Evolutionary conservation across 2,888 invertebrate genomes (phyloP), one percentile per base, ranked within the genome.

Genomic region (Beris morrisii): DNA sequence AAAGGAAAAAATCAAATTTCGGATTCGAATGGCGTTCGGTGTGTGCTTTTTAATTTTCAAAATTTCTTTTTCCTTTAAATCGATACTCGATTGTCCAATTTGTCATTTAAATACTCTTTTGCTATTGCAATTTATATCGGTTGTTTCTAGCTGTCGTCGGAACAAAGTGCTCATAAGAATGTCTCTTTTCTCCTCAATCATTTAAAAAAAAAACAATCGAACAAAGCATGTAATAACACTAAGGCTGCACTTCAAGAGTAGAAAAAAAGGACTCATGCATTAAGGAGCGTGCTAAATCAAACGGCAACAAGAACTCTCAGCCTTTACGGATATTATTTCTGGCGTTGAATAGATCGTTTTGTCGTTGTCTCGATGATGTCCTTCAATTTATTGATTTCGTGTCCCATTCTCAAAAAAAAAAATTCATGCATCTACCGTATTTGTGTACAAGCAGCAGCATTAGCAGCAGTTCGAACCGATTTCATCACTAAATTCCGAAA

Each of bases 241-340:
- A 50, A 50, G 50, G 43, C 15, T 15, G 50, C 61, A 52, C 61
- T 61, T 61, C 38, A 9, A 38, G 38, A 38, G 38, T 7, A 22
- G 22, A 7, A 38, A 38, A 7, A 38, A 28, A 46, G 48, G 50
- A 61, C 15, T 50, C 61, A 61, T 61, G 61, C 61, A 61, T 61
- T 38, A 61, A 61, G 50, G 61, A 61, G 52, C 61, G 61, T 61
- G 52, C 61, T 52, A 61, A 61, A 52, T 52, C 61, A 52, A 61
- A 61, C 52, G 52, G 52, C 61, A 61, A 38, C 38, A 38, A 61
- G 38, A 30, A 30, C 61, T 32, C 38, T 46, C 31, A 50, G 32
- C 52, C 50, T 50, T 50, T 61, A 38, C 61, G 22, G 22, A 22
- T 22, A 22, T 22, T 22, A 61, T 50, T 61, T 61, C 50, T 52